phyloP scores from a whole-genome alignment of 2,113 vertebrate species.

The Tichodroma muraria region DNA sequence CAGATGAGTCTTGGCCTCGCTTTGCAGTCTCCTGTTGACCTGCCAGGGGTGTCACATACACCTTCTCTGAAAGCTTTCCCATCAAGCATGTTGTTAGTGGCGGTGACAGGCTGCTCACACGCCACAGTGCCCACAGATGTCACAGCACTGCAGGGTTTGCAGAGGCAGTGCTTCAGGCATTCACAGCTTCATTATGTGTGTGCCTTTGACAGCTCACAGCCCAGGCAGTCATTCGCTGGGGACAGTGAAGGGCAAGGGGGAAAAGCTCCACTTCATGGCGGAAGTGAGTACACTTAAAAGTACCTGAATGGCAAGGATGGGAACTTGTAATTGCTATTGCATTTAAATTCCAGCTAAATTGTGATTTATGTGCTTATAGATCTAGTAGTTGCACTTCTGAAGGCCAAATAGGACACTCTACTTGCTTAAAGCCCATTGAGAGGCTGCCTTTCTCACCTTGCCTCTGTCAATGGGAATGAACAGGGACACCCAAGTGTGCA shows the following conservation, averaged over 20 bases:
- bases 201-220: neutral
- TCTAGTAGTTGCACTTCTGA: neutral
- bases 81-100: fast-evolving
- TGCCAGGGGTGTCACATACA: neutral
- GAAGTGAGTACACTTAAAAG: neutral
- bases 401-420: neutral
- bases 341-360: neutral
- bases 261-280: neutral
- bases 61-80: neutral
- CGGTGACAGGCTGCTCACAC: neutral
- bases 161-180: neutral
- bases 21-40: neutral
- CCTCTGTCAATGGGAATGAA: neutral
- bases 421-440: neutral
- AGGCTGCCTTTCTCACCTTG: neutral
- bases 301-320: neutral
- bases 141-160: neutral
- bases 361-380: neutral
- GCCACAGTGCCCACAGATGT: neutral
- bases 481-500: neutral
- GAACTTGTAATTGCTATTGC: neutral
- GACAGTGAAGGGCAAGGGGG: neutral
- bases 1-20: neutral
- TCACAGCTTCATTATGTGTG: neutral
- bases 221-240: neutral